phyloP scores from a whole-genome alignment of 2,888 invertebrate genomes.

The Thyatira batis region DNA sequence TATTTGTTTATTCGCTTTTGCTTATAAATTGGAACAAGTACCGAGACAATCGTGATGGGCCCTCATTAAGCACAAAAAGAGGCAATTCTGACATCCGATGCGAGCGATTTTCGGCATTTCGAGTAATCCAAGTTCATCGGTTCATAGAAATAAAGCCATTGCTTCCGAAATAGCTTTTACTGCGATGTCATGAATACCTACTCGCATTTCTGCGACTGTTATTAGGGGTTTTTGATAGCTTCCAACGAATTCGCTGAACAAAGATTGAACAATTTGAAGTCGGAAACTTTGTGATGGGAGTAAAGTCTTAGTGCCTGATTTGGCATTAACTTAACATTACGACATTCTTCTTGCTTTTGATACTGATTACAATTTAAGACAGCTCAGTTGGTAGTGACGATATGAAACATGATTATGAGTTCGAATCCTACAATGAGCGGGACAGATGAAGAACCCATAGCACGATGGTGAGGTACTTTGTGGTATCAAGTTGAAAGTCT shows the following conservation, averaged over 20 bases:
- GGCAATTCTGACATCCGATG: constrained; percentile 64
- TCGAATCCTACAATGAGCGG: no score
- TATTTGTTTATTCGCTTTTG: constrained; percentile 1
- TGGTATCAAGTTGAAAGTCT: no score
- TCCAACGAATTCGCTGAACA: neutral
- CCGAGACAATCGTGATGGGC: constrained; percentile 52
- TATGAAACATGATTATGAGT: no score
- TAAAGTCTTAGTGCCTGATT: no score
- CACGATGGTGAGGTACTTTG: no score
- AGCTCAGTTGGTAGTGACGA: no score
- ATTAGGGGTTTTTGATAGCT: neutral
- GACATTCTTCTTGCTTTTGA: no score
- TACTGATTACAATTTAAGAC: no score
- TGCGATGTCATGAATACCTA: constrained; percentile 12
- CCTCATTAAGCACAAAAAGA: constrained; percentile 66
- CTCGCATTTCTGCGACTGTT: neutral
- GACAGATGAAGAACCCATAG: no score
- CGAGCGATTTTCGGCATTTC: constrained; percentile 56
- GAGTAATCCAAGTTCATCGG: constrained; percentile 45
- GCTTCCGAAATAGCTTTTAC: constrained; percentile 23
- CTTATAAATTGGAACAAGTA: constrained; percentile 27
- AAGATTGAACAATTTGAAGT: neutral
- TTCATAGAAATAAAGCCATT: constrained; percentile 43
- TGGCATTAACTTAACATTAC: no score
- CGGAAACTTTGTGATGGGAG: no score